Evolutionary conservation across 1,140 invertebrate genomes (phyloP).

Genomic region (Drosophila tristis): DNA sequence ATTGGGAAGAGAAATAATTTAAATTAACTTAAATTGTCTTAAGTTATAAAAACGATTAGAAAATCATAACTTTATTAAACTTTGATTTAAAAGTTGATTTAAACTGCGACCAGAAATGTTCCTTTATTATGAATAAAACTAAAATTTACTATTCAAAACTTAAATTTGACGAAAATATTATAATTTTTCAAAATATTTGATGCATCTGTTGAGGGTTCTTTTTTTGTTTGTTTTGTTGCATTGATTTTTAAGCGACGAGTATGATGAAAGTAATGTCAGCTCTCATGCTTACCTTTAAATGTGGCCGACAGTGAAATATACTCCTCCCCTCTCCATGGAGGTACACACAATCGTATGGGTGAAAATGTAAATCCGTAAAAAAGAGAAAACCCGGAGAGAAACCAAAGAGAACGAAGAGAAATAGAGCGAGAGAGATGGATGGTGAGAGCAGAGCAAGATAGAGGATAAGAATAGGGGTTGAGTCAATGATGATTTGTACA

Average conservation of each 20-base stretch:
- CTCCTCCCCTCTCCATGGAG: not conserved
- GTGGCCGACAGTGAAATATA: not conserved
- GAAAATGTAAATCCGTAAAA: not conserved
- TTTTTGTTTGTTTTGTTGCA: constrained; percentile 5
- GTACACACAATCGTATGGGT: constrained; percentile 18
- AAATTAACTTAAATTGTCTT: too few species aligned
- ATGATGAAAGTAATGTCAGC: too few species aligned
- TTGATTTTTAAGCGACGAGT: not conserved
- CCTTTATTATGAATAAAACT: too few species aligned
- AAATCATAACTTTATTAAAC: too few species aligned
- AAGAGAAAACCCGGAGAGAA: constrained; percentile 7
- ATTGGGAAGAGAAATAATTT: too few species aligned
- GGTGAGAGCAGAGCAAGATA: constrained; percentile 32
- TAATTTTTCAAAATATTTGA: too few species aligned
- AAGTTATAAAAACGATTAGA: too few species aligned
- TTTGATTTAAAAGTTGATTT: too few species aligned
- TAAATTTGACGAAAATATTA: too few species aligned
- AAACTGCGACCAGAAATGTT: too few species aligned
- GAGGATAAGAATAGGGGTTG: constrained; percentile 53
- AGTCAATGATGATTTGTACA: constrained; percentile 54
- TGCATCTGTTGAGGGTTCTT: not conserved
- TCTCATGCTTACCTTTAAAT: too few species aligned
- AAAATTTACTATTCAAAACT: too few species aligned
- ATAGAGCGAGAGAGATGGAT: constrained; percentile 9
- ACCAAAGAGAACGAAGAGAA: constrained; percentile 30